Evolutionary conservation across 2,888 invertebrate species (phyloP).

Genomic region (Cloeon dipterum): DNA sequence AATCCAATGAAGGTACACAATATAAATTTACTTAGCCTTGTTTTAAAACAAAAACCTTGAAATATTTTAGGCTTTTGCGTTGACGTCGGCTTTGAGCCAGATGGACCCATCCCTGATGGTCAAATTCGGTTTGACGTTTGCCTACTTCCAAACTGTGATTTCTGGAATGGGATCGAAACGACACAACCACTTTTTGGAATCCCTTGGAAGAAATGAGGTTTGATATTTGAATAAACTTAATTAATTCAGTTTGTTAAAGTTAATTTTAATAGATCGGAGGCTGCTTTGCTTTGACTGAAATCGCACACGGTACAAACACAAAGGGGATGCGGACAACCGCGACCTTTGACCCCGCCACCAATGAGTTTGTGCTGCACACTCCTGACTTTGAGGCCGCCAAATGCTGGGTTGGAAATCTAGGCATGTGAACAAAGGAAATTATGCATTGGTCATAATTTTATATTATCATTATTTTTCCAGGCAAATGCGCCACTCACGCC

Average conservation of each 20-base stretch:
- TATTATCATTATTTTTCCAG: slow-evolving; percentile 19
- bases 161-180: slow-evolving; percentile 22
- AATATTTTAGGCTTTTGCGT: slow-evolving; percentile 5
- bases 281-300: slow-evolving; percentile 27
- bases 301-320: slow-evolving; percentile 28
- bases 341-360: slow-evolving; percentile 20
- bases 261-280: slow-evolving; percentile 15
- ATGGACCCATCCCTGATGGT: slow-evolving; percentile 18
- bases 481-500: slow-evolving; percentile 64
- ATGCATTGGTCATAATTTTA: too few relatives aligned
- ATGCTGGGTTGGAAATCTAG: slow-evolving; percentile 25
- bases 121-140: slow-evolving; percentile 16
- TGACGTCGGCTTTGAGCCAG: slow-evolving; percentile 12
- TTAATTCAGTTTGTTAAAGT: too few relatives aligned
- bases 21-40: slow-evolving; percentile 8
- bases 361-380: slow-evolving; percentile 24
- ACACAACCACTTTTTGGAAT: slow-evolving; percentile 17
- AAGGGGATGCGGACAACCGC: slow-evolving; percentile 24
- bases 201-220: slow-evolving; percentile 16
- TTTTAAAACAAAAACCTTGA: too few relatives aligned
- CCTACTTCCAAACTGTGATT: slow-evolving; percentile 23
- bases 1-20: slow-evolving; percentile 11
- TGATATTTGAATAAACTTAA: slow-evolving; percentile 8
- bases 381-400: slow-evolving; percentile 28
- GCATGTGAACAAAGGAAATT: slow-evolving; percentile 8